Conservation (phyloP, 1,140 invertebrate species). For the Monomorium pharaonis region DNA sequence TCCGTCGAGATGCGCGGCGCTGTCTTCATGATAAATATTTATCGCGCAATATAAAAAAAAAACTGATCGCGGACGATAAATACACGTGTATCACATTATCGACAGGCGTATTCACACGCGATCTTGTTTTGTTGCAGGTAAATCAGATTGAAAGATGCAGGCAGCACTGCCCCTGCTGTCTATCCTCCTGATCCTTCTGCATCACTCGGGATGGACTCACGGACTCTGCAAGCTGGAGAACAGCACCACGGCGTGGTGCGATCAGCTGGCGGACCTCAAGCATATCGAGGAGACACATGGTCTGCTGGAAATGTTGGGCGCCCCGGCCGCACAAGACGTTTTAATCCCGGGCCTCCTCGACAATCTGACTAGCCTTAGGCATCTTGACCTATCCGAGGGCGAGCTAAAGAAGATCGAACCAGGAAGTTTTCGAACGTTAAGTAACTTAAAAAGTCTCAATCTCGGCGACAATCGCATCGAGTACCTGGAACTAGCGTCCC, state of each 20-base stretch:
- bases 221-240: constrained; percentile 72
- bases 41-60: background rate
- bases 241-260: constrained; percentile 70
- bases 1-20: background rate
- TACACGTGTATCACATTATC: background rate
- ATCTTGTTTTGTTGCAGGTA: constrained; percentile 69
- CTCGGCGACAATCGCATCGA: constrained; percentile 78
- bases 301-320: constrained; percentile 72
- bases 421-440: constrained; percentile 71
- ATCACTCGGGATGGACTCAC: constrained; percentile 54
- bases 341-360: constrained; percentile 67
- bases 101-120: background rate
- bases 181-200: constrained; percentile 70
- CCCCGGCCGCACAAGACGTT: constrained; percentile 20
- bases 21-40: background rate
- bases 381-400: constrained; percentile 78
- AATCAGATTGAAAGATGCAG: constrained; percentile 76
- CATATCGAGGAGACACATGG: constrained; percentile 74
- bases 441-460: constrained; percentile 73
- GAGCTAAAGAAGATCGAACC: constrained; percentile 73
- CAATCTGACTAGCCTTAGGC: constrained; percentile 74
- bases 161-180: constrained; percentile 56
- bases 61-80: background rate
- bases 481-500: constrained; percentile 68
- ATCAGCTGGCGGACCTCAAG: constrained; percentile 77